phyloP scores from a whole-genome alignment of 1,140 invertebrate genomes.

The Cotesia chilonis region DNA sequence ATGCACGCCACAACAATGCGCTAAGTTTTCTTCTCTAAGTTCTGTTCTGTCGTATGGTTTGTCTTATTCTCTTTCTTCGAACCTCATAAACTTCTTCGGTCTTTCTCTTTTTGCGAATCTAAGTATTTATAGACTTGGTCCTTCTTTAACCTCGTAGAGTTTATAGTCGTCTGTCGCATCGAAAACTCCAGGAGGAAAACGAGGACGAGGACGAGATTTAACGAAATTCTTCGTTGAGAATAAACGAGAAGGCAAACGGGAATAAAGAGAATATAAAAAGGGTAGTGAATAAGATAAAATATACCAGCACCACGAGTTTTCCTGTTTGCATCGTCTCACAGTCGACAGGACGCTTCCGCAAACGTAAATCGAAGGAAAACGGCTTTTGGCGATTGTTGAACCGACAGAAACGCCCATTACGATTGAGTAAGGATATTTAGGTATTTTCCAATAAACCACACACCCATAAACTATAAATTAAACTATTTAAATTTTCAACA shows the following conservation, averaged over 20 bases:
- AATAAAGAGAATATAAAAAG: background rate
- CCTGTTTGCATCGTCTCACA: constrained; percentile 28
- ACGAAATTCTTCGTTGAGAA: too few species aligned
- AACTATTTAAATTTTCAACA: too few species aligned
- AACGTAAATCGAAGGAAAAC: constrained; percentile 36
- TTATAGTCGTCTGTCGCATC: background rate
- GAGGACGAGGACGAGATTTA: background rate
- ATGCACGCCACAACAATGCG: constrained; percentile 44
- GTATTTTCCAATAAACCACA: constrained; percentile 32
- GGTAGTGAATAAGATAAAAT: background rate
- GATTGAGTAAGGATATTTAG: constrained; percentile 30
- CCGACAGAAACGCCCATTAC: constrained; percentile 26
- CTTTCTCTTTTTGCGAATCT: background rate
- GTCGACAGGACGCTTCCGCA: constrained; percentile 25
- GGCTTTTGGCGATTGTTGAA: constrained; percentile 34
- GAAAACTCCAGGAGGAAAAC: background rate
- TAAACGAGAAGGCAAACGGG: too few species aligned
- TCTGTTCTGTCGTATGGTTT: constrained; percentile 2
- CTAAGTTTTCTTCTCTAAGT: constrained; percentile 8
- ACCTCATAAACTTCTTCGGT: background rate
- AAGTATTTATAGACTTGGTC: background rate
- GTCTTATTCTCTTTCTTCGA: background rate
- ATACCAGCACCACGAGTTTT: constrained; percentile 20
- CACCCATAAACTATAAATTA: constrained; percentile 4
- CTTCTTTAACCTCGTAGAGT: background rate